Conservation (phyloP, 2,113 vertebrate species). For the Mesocricetus auratus region DNA sequence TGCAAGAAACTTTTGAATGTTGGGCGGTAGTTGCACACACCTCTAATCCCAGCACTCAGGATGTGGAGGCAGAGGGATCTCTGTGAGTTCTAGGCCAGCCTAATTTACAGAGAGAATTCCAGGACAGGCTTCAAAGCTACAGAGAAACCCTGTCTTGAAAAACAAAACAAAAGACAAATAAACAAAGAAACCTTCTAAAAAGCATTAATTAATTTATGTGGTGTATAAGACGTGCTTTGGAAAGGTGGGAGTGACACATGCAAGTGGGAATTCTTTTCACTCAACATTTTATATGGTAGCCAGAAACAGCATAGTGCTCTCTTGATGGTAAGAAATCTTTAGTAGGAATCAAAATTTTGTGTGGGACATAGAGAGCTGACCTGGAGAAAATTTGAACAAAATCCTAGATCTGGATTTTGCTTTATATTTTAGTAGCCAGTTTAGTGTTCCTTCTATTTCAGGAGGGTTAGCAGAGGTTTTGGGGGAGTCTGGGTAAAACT, state of each 20-base stretch:
- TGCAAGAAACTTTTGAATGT: background rate
- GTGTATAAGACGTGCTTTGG: slow-evolving; percentile 1
- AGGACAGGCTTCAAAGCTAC: too few species aligned
- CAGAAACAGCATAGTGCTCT: background rate
- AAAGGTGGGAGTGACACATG: background rate
- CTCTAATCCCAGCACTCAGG: too few species aligned
- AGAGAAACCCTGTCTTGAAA: too few species aligned
- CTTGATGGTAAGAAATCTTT: slow-evolving; percentile 5
- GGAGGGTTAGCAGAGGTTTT: slow-evolving; percentile 8
- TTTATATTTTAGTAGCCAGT: slow-evolving; percentile 11
- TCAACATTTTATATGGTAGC: background rate
- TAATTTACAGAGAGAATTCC: too few species aligned
- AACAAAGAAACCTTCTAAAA: background rate
- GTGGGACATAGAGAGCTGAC: background rate
- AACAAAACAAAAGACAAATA: too few species aligned
- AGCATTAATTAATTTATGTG: background rate
- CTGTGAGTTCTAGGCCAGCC: too few species aligned
- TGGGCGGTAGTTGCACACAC: too few species aligned
- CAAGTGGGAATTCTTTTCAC: background rate
- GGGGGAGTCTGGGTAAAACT: background rate
- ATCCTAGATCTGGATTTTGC: background rate
- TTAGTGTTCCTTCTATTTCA: background rate
- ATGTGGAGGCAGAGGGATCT: too few species aligned
- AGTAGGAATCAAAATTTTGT: slow-evolving; percentile 36
- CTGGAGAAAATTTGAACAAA: slow-evolving; percentile 33